phyloP scores from a whole-genome alignment of 2,797 vertebrate genomes.

The Saguinus oedipus region DNA sequence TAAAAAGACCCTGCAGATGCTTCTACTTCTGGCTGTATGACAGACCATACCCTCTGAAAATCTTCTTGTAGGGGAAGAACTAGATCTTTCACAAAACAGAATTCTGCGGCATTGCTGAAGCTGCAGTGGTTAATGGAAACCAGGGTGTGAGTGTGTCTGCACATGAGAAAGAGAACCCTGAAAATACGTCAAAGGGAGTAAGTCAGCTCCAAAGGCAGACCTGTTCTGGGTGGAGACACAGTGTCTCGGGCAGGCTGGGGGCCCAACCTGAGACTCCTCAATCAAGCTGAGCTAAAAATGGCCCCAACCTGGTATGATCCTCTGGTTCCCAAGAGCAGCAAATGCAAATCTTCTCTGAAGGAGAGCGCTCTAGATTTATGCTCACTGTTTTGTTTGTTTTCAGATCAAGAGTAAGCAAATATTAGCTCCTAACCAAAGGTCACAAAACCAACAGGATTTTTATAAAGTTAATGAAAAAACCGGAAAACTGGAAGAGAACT shows the following conservation, averaged over 20 bases:
- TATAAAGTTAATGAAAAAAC: not conserved
- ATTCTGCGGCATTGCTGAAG: not conserved
- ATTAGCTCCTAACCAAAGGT: not conserved
- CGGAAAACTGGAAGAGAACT: not conserved
- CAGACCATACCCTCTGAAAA: not conserved
- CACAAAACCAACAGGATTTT: not conserved
- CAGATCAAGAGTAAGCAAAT: not conserved
- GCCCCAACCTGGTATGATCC: too few species aligned
- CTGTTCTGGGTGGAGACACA: not conserved
- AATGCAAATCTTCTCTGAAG: not conserved
- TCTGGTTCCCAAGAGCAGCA: not conserved
- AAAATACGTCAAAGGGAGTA: not conserved
- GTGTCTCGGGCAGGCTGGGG: not conserved
- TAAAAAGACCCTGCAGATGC: not conserved
- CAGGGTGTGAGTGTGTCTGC: not conserved
- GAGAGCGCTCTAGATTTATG: not conserved
- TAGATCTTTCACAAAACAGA: not conserved
- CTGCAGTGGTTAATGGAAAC: not conserved
- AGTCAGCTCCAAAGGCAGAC: too few species aligned
- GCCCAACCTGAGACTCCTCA: not conserved
- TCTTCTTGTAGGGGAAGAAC: not conserved
- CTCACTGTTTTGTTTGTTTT: not conserved
- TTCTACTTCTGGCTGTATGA: not conserved
- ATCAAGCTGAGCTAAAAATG: not conserved
- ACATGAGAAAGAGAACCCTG: not conserved